Percentiles rank a stretch among this genome's conserved stretches.
Evolutionary conservation across 2,888 invertebrate species (phyloP).

Genomic region (Norana najaformis): DNA sequence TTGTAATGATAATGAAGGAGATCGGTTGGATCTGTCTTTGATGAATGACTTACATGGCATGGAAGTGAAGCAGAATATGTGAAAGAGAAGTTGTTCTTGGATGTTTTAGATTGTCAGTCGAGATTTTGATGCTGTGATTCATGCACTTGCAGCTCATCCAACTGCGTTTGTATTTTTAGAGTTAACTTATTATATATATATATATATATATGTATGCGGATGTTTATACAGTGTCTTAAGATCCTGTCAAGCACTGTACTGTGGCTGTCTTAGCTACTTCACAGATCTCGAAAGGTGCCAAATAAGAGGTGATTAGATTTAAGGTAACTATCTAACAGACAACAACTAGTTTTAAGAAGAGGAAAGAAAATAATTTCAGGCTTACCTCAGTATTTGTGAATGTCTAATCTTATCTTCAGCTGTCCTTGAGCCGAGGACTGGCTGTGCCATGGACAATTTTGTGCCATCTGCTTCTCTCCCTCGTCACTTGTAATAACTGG

Average conservation of each 20-base stretch:
- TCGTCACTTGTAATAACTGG: too few relatives aligned
- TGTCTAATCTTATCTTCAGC: too few relatives aligned
- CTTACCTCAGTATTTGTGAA: too few relatives aligned
- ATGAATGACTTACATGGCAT: background rate
- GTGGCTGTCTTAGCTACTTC: background rate
- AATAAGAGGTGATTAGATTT: background rate
- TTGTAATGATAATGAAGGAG: too few relatives aligned
- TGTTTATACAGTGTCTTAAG: background rate
- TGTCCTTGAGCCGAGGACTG: too few relatives aligned
- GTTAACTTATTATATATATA: background rate
- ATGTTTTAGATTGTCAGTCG: conserved; percentile 53
- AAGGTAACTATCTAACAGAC: too few relatives aligned
- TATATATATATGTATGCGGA: background rate
- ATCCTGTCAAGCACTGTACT: background rate
- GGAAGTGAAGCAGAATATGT: background rate
- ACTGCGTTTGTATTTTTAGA: conserved; percentile 33
- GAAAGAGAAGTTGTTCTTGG: background rate
- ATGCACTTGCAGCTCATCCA: conserved; percentile 49
- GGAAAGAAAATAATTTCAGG: too few relatives aligned
- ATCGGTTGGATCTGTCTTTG: too few relatives aligned
- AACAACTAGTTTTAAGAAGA: too few relatives aligned
- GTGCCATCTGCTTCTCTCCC: too few relatives aligned
- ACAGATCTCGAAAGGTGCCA: too few relatives aligned
- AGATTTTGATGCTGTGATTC: conserved; percentile 60
- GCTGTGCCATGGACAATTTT: too few relatives aligned